Evolutionary conservation across 2,888 invertebrate genomes (phyloP), one percentile per base, ranked within the genome.

Genomic region (Tenthredo distinguenda): DNA sequence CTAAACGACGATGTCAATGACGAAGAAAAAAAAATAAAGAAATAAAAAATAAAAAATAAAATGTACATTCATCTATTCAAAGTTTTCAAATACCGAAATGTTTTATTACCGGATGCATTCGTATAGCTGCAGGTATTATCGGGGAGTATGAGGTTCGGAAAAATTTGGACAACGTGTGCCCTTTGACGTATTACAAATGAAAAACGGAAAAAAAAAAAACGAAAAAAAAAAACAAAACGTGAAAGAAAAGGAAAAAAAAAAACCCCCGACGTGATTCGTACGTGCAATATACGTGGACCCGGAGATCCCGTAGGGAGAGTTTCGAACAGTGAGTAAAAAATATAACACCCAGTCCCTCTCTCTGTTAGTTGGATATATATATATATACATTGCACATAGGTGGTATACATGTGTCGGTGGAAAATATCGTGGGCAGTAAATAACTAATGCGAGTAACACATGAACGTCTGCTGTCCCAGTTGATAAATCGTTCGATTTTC

Each of bases 371-470:
- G n/a, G n/a, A 7, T 26, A 26, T 26, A 26, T 26, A 26, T 26
- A 26, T 26, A 26, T 26, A 26, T 26, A 26, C 1, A 26, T 26
- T n/a, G n/a, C n/a, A 12, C 0, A 15, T 37, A 71, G 18, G 18
- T 15, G 37, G n/a, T 18, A 10, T 37, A 37, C 18, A 71, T 71
- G 31, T 71, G n/a, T 71, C 2, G 40, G 10, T 21, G 31, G 7
- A 31, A 76, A 76, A 77, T 77, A 77, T 77, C 40, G 55, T 4
- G 21, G 81, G 62, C 26, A 40, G 81, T 81, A 81, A 81, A 81
- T 81, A 81, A 81, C 81, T 81, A 81, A 81, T 81, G 81, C 40
- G 37, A 37, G 81, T 81, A 81, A 81, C 81, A 62, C 81, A n/a
- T 58, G 77, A 77, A 15, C 77, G 81, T 81, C 62, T 81, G 21